Evolutionary conservation across 1,140 invertebrate species (phyloP).

Genomic region (Ceratina japonica): DNA sequence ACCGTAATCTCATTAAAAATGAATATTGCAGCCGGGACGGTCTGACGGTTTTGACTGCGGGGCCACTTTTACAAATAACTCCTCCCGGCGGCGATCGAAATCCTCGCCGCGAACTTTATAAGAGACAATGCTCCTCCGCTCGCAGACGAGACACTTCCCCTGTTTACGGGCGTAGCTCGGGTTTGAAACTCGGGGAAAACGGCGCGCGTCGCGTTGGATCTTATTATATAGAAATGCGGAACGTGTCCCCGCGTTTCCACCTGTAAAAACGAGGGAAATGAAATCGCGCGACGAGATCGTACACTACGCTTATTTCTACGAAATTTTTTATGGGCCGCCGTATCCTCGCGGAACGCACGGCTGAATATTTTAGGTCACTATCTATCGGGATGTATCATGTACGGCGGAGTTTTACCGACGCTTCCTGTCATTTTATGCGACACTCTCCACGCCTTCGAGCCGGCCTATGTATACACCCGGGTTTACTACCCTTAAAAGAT

Average conservation of each 20-base stretch:
- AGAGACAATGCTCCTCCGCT: too few species aligned
- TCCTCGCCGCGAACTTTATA: too few species aligned
- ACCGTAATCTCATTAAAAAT: conserved; percentile 20
- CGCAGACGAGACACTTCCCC: too few species aligned
- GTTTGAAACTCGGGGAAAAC: too few species aligned
- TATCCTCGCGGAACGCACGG: background rate
- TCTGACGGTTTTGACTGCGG: background rate
- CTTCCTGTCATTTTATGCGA: conserved; percentile 30
- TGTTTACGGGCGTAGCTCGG: too few species aligned
- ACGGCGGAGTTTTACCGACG: conserved; percentile 23
- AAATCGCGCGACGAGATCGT: conserved; percentile 8
- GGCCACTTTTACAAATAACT: background rate
- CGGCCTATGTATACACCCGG: conserved; percentile 20
- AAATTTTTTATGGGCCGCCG: background rate
- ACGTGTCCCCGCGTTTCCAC: too few species aligned
- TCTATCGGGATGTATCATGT: conserved; percentile 44
- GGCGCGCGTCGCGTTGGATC: too few species aligned
- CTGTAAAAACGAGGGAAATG: background rate
- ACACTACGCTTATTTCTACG: background rate
- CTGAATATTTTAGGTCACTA: conserved; percentile 43
- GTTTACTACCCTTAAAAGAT: conserved; percentile 32
- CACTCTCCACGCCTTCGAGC: conserved; percentile 17
- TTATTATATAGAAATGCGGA: too few species aligned
- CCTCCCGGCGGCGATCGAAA: background rate
- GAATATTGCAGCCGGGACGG: background rate